These are phyloP conservation scores for Corythaixoides concolor DNA, from an alignment of 2,113 vertebrate genomes.

Conservation along the genomic window DNA sequence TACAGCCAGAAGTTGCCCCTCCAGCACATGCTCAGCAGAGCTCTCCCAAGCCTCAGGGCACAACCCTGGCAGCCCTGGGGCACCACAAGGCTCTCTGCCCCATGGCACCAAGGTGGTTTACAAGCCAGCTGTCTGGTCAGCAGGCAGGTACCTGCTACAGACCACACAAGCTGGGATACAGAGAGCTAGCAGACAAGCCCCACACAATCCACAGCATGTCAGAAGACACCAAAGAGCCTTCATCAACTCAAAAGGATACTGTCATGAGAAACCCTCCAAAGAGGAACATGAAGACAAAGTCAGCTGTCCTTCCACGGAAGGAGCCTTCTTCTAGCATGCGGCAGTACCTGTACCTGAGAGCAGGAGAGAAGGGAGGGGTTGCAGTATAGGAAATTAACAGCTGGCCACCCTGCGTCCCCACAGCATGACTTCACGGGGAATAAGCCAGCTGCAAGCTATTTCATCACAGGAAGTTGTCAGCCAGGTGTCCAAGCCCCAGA, in stretches of 20 bases:
- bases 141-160: neutral
- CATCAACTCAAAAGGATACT: constrained; percentile 79
- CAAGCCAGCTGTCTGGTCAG: neutral
- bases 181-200: neutral
- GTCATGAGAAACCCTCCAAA: constrained; percentile 86
- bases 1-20: neutral
- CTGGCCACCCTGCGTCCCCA: neutral
- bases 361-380: constrained; percentile 27
- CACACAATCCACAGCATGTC: neutral
- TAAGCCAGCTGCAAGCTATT: neutral
- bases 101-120: neutral
- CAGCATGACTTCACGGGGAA: fast-evolving
- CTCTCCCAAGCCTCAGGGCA: neutral
- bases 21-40: neutral
- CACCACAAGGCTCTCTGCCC: neutral
- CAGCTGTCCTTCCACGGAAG: constrained; percentile 85
- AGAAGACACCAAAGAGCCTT: neutral
- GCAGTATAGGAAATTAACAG: constrained; percentile 76
- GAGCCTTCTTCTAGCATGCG: constrained; percentile 89
- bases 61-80: neutral
- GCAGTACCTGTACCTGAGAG: constrained; percentile 85
- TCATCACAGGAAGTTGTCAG: neutral
- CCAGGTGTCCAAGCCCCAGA: neutral
- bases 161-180: neutral
- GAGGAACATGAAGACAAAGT: constrained; percentile 91